Evolutionary conservation across 2,888 invertebrate species (phyloP).

Genomic region (Acronicta leporina): DNA sequence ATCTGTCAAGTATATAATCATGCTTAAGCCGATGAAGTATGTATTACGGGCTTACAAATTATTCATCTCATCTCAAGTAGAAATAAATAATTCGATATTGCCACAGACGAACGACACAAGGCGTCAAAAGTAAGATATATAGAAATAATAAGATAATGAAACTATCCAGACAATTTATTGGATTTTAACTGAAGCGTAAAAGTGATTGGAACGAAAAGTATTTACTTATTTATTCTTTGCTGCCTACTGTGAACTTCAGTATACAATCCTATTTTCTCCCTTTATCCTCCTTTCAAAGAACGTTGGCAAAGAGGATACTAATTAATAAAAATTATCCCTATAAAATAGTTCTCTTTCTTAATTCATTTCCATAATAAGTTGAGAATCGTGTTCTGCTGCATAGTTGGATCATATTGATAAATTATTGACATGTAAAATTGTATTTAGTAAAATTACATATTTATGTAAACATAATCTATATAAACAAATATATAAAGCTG

Average conservation of each 20-base stretch:
- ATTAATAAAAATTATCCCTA: slow-evolving; percentile 29
- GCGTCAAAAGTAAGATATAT: background rate
- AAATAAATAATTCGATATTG: no score
- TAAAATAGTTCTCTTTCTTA: slow-evolving; percentile 18
- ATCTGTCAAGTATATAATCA: no score
- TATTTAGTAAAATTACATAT: no score
- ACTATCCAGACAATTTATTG: slow-evolving; percentile 12
- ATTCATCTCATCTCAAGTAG: no score
- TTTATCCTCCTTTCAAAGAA: slow-evolving; percentile 13
- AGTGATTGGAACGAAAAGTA: slow-evolving; percentile 15
- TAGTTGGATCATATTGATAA: no score
- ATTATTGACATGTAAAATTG: no score
- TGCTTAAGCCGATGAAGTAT: no score
- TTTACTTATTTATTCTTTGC: background rate
- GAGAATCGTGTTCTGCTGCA: slow-evolving; percentile 22
- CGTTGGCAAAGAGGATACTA: slow-evolving; percentile 7
- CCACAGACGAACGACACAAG: no score
- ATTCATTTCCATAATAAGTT: slow-evolving; percentile 35
- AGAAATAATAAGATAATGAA: background rate
- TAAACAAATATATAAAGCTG: no score
- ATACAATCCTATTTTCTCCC: slow-evolving; percentile 16
- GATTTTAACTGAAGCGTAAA: slow-evolving; percentile 25
- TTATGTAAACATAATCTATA: no score
- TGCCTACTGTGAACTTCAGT: slow-evolving; percentile 8
- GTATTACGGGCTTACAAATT: no score